Base-by-base conservation (phyloP, 2,113 vertebrate species). In the Lamprotornis superbus region DNA sequence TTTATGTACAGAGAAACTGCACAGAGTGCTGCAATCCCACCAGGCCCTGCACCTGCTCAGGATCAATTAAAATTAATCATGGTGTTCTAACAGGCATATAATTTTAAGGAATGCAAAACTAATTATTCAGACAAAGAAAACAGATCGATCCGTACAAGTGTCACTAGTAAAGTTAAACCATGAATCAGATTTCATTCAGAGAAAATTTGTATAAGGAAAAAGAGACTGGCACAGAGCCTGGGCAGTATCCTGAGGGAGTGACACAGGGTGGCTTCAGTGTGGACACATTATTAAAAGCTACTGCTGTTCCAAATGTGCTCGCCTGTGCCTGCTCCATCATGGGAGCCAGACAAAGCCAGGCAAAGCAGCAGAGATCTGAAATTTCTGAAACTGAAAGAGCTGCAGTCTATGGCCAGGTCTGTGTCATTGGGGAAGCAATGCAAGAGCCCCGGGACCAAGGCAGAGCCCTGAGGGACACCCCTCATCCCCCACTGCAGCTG, bases 1-100 rank as follows among this genome's bases (percentile, higher is more conserved):
- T 78, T 53, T 0, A 0, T 69, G 10, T 3, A 0, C 11, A 22
- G 8, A 25, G 27, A 40, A 87, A 53, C 68, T 9, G 0, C 25
- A 5, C 4, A 5, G 24, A 12, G 7, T 13, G 15, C 39, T 77
- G 33, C 0, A 0, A 28, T 21, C 67, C 40, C 12, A 30, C 44
- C 37, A 78, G 20, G 20, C 28, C 28, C 39, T 33, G 47, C 35
- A 50, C 23, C 35, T 57, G 10, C 2, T 1, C 3, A 7, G 33
- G 22, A 57, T 37, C 19, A 61, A 31, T 49, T 42, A 12, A 24
- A 88, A 42, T 12, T 5, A 31, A 37, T 61, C 11, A 6, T 1
- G 5, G 22, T 83, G 22, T 91, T 65, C 61, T 81, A 33, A 57
- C 23, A 81, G 50, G 33, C 44, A 42, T 35, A 44, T 71, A 18